Percentiles rank a stretch among this genome's conserved stretches.
Conservation (phyloP, 2,888 invertebrate genomes). For the Pheosia tremula region DNA sequence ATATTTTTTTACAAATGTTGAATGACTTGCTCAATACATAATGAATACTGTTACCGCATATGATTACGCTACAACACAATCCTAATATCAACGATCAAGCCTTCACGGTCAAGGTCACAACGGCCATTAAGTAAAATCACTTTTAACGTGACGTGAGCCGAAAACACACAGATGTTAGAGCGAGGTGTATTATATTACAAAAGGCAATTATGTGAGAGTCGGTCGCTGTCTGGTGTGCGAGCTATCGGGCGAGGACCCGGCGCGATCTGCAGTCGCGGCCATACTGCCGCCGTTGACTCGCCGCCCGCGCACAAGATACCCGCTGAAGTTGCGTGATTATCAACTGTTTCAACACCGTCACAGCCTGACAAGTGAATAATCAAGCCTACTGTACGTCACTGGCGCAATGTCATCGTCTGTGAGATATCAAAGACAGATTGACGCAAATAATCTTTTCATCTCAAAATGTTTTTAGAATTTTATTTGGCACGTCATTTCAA, state of each 20-base stretch:
- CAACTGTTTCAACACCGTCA: constrained; percentile 57
- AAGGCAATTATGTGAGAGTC: constrained; percentile 20
- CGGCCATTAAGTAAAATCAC: constrained; percentile 29
- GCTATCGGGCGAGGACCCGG: constrained; percentile 53
- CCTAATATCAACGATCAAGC: constrained; percentile 21
- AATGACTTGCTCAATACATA: constrained; percentile 11
- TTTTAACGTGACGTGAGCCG: constrained; percentile 22
- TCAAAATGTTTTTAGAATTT: too few species aligned
- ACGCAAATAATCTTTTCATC: constrained; percentile 5
- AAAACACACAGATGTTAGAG: constrained; percentile 28
- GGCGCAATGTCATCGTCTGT: constrained; percentile 46
- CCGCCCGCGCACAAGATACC: constrained; percentile 59
- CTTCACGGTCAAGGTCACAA: constrained; percentile 36
- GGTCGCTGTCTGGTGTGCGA: constrained; percentile 25
- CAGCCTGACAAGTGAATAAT: constrained; percentile 56
- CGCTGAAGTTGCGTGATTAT: constrained; percentile 59
- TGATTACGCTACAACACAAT: constrained; percentile 30
- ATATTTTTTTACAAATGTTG: neutral
- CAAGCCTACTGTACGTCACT: constrained; percentile 51
- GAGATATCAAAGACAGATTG: constrained; percentile 36
- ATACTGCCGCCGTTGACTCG: constrained; percentile 64
- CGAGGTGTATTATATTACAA: constrained; percentile 9
- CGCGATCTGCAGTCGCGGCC: constrained; percentile 68
- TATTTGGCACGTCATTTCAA: neutral
- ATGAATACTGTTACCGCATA: constrained; percentile 27